Evolutionary conservation across 2,888 invertebrate genomes (phyloP).

Genomic region (Saturnia japonica): DNA sequence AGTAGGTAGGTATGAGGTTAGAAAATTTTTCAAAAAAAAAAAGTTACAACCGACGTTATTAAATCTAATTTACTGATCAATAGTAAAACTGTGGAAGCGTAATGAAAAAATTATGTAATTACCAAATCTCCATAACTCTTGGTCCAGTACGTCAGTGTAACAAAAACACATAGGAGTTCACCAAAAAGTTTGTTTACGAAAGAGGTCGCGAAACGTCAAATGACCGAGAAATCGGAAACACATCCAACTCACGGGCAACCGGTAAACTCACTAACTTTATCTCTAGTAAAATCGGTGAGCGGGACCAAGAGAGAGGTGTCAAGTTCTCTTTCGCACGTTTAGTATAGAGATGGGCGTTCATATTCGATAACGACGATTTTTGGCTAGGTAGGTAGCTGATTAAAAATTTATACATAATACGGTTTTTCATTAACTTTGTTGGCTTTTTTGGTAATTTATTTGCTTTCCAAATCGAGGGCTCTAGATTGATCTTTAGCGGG

Average conservation of each 20-base stretch:
- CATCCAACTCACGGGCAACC: conserved; percentile 52
- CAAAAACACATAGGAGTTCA: not conserved
- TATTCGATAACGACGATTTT: not conserved
- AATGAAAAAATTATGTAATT: conserved; percentile 1
- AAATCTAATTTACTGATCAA: not conserved
- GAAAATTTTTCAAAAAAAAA: no score
- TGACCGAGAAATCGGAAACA: conserved; percentile 24
- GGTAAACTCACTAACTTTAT: conserved; percentile 64
- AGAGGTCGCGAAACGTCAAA: conserved; percentile 4
- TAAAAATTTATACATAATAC: no score
- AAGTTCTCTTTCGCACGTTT: conserved; percentile 61
- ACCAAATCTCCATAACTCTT: not conserved
- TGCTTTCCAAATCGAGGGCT: no score
- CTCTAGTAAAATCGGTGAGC: conserved; percentile 43
- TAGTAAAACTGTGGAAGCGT: not conserved
- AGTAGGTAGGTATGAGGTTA: no score
- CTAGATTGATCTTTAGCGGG: no score
- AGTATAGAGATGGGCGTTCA: conserved; percentile 38
- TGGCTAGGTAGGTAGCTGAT: not conserved
- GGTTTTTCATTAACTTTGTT: no score
- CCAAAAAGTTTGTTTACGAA: conserved; percentile 11
- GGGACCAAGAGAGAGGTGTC: conserved; percentile 48
- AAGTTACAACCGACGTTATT: not conserved
- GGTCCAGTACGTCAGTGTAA: not conserved
- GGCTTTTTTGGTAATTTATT: no score